These are phyloP conservation scores for Cyrtonyx montezumae DNA, from an alignment of 2,113 vertebrate species.

Conservation along the genomic window DNA sequence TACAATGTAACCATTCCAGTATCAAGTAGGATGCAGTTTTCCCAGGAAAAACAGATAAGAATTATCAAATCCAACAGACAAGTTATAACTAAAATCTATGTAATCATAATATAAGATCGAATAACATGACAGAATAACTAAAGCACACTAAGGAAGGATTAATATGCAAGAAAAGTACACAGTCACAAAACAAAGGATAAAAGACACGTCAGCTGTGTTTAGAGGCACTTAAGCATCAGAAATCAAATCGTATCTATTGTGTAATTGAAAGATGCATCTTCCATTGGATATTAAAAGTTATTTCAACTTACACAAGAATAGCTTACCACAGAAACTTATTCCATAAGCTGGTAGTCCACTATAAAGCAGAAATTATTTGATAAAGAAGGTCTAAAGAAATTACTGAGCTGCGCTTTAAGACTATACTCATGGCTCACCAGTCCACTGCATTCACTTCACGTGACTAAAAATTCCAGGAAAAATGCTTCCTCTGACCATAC, in stretches of 20 bases:
- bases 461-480: background rate
- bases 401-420: background rate
- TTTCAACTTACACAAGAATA: background rate
- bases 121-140: background rate
- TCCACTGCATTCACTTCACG: background rate
- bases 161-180: background rate
- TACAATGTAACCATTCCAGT: background rate
- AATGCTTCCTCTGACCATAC: background rate
- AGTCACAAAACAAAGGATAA: background rate
- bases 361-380: background rate
- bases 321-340: background rate
- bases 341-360: background rate
- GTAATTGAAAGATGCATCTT: background rate
- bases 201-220: background rate
- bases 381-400: background rate
- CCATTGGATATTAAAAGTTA: background rate
- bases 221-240: background rate
- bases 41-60: background rate
- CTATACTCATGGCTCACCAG: background rate
- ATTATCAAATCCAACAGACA: background rate
- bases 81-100: background rate
- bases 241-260: background rate
- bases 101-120: background rate
- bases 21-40: background rate
- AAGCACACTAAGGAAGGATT: background rate